Evolutionary conservation across 1,140 invertebrate species (phyloP), one percentile per base, ranked within the genome.

Genomic region (Coenobita brevimanus): DNA sequence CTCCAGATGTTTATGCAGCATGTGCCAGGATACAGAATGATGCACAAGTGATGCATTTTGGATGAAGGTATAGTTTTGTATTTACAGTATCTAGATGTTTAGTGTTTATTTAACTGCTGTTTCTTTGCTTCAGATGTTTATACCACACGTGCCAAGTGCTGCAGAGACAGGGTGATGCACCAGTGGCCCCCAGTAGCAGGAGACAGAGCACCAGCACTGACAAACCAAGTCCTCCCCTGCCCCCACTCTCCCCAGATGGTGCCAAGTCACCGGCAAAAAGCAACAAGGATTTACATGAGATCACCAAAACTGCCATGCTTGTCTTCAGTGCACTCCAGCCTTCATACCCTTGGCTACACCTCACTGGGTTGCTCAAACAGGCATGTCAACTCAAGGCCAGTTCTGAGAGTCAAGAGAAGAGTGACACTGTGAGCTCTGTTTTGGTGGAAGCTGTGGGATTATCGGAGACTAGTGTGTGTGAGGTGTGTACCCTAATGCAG

Each of bases 281-380:
- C 27, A 82, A 90, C 46, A 84, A 85, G 67, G 67, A 67, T 54
- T 27, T 88, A 46, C 91, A 92, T 73, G 94, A 95, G 90, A 91
- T 97, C 4, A 93, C 96, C 4, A 97, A 97, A 93, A 97, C 96
- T 17, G 97, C 96, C 0, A 98, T 97, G 92, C 93, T 98, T 36
- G 92, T 98, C 24, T 97, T 98, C 91, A 95, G 96, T 43, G 96
- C 96, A 1, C 93, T 98, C 73, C 97, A 98, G 91, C 95, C 96
- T 1, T 95, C 95, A 71, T 98, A 97, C 91, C 95, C 98, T 69
- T 98, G 97, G 97, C 73, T 89, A 30, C 83, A 87, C 46, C 84
- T 90, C 10, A 78, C 84, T 27, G 81, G 80, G 15, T 69, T 82
- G n/a, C 71, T 89, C 27, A 80, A 83, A 6, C 54, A 82, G 62